phyloP scores from a whole-genome alignment of 2,797 vertebrate species.

The Sebastes ruberrimus region DNA sequence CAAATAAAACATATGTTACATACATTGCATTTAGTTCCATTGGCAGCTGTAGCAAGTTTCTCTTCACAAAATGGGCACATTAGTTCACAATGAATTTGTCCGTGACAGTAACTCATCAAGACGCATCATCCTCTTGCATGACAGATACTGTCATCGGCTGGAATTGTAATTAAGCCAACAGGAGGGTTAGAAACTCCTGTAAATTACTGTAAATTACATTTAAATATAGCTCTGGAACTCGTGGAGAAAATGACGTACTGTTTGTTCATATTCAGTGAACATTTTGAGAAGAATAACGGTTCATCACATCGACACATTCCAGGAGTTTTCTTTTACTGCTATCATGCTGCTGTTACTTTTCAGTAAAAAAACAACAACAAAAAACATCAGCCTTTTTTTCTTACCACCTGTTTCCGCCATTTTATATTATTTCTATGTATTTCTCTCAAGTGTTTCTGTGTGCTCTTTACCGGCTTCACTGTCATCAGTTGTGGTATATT shows the following conservation, averaged over 20 bases:
- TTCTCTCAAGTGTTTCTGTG: neutral
- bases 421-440: neutral
- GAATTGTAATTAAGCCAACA: neutral
- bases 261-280: neutral
- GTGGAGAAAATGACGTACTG: neutral
- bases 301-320: neutral
- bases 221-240: neutral
- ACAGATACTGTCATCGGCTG: neutral
- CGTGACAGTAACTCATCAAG: neutral
- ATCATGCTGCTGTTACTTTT: neutral
- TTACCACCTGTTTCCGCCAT: fast-evolving
- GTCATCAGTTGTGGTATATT: neutral
- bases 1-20: neutral
- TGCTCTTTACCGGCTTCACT: neutral
- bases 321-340: neutral
- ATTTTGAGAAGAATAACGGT: neutral
- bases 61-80: neutral
- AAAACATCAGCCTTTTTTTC: neutral
- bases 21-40: neutral
- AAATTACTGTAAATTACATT: neutral
- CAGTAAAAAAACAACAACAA: neutral
- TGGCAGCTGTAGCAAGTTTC: neutral
- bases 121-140: neutral
- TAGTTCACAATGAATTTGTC: neutral
- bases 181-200: neutral